phyloP scores from a whole-genome alignment of 2,888 invertebrate genomes.

The Neoscelio sp. region DNA sequence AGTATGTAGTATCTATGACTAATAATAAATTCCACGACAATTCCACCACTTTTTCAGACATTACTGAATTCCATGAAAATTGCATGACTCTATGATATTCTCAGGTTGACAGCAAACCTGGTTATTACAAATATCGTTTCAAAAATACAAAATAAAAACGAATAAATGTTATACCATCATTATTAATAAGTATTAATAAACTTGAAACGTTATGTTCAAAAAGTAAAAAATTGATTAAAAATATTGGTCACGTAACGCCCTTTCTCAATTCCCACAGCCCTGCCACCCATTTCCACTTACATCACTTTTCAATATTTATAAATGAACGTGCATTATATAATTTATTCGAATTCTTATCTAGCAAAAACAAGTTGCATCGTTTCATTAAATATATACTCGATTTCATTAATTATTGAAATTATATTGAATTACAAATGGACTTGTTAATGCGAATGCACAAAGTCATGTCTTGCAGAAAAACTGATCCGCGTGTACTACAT shows the following conservation, averaged over 20 bases:
- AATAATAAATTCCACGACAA: no score
- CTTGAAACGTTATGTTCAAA: no score
- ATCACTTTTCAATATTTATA: constrained; percentile 39
- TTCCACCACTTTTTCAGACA: no score
- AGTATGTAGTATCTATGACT: no score
- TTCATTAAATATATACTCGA: neutral
- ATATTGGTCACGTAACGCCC: constrained; percentile 17
- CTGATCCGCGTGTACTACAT: neutral
- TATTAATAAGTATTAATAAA: no score
- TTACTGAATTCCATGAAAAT: no score
- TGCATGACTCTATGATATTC: no score
- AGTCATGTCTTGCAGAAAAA: neutral
- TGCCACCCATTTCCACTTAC: no score
- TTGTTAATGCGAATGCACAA: neutral
- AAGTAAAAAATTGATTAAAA: constrained; percentile 27
- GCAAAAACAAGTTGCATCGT: constrained; percentile 18
- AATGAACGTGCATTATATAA: constrained; percentile 12
- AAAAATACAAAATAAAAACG: no score
- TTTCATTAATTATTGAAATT: constrained; percentile 31
- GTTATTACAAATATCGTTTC: no score
- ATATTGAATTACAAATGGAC: neutral
- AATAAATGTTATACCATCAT: no score
- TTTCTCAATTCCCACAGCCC: constrained; percentile 23
- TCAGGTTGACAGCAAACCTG: no score
- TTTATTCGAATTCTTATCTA: neutral